These are phyloP conservation scores for Cheilosia grossa DNA, from an alignment of 2,888 invertebrate genomes.

Conservation along the genomic window DNA sequence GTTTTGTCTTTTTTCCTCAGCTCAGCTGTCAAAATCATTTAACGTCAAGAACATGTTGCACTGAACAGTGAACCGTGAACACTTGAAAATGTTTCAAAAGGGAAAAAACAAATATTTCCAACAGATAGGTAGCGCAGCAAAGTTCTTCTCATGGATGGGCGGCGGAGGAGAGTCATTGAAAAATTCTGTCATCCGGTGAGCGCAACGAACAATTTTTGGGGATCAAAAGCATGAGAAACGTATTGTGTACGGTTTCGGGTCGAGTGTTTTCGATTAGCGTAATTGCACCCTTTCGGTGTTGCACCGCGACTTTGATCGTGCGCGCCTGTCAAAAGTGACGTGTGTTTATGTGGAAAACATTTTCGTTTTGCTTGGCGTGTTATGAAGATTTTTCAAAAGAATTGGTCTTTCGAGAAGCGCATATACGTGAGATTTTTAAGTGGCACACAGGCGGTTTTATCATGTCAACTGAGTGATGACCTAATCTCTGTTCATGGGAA, in stretches of 20 bases:
- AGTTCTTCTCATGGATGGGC: slow-evolving; percentile 28
- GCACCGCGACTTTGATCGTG: slow-evolving; percentile 61
- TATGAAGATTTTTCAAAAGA: slow-evolving; percentile 2
- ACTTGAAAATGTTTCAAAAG: slow-evolving; percentile 58
- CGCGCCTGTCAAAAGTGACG: slow-evolving; percentile 62
- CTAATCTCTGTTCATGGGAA: not conserved
- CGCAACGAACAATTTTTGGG: slow-evolving; percentile 38
- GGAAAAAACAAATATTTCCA: slow-evolving; percentile 9
- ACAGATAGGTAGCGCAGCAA: slow-evolving; percentile 15
- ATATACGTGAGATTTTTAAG: slow-evolving; percentile 16
- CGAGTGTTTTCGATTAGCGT: slow-evolving; percentile 73
- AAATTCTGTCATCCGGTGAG: slow-evolving; percentile 60
- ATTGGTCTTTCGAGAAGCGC: not conserved
- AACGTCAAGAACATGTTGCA: slow-evolving; percentile 56
- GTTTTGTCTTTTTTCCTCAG: slow-evolving; percentile 13
- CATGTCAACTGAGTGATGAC: slow-evolving; percentile 15
- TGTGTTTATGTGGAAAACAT: slow-evolving; percentile 16
- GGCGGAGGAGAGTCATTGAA: slow-evolving; percentile 15
- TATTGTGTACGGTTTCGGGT: slow-evolving; percentile 51
- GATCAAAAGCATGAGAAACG: slow-evolving; percentile 64
- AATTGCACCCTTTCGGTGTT: slow-evolving; percentile 57
- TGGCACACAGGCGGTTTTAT: not conserved
- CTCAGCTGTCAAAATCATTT: slow-evolving; percentile 73
- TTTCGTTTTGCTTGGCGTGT: slow-evolving; percentile 8
- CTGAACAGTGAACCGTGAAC: slow-evolving; percentile 9